Evolutionary conservation across 1,140 invertebrate species (phyloP).

Genomic region (Diorhabda carinulata): DNA sequence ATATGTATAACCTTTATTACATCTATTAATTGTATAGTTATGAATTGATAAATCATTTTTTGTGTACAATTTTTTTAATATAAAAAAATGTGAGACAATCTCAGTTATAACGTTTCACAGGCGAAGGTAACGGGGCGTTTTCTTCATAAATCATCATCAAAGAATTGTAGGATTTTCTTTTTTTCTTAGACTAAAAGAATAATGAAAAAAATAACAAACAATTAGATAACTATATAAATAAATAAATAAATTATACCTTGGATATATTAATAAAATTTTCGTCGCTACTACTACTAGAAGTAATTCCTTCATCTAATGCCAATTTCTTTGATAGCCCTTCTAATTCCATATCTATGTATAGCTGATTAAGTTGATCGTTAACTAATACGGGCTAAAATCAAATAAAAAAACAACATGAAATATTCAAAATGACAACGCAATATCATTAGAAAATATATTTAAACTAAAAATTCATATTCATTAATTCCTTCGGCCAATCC

Average conservation of each 20-base stretch:
- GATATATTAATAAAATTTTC: slow-evolving; percentile 45
- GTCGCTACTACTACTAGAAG: slow-evolving; percentile 56
- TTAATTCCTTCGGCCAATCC: too few species aligned
- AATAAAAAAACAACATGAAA: slow-evolving; percentile 5
- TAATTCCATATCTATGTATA: slow-evolving; percentile 68
- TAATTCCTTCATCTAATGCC: slow-evolving; percentile 60
- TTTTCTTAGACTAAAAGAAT: slow-evolving; percentile 42
- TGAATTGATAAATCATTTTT: too few species aligned
- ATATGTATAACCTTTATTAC: too few species aligned
- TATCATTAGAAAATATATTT: too few species aligned
- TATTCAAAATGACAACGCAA: too few species aligned
- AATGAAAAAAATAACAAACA: neutral
- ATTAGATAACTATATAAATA: neutral
- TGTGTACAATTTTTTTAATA: too few species aligned
- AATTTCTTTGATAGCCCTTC: slow-evolving; percentile 57
- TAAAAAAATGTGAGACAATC: neutral
- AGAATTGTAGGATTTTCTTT: slow-evolving; percentile 52
- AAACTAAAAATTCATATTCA: too few species aligned
- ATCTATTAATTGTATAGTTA: too few species aligned
- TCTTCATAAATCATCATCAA: slow-evolving; percentile 61
- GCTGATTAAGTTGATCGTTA: slow-evolving; percentile 67
- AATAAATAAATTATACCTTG: slow-evolving; percentile 27
- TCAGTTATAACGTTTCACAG: slow-evolving; percentile 25
- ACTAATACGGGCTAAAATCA: slow-evolving; percentile 61
- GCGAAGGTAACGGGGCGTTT: slow-evolving; percentile 55